phyloP scores from a whole-genome alignment of 2,888 invertebrate genomes.

The Stenurella melanura region DNA sequence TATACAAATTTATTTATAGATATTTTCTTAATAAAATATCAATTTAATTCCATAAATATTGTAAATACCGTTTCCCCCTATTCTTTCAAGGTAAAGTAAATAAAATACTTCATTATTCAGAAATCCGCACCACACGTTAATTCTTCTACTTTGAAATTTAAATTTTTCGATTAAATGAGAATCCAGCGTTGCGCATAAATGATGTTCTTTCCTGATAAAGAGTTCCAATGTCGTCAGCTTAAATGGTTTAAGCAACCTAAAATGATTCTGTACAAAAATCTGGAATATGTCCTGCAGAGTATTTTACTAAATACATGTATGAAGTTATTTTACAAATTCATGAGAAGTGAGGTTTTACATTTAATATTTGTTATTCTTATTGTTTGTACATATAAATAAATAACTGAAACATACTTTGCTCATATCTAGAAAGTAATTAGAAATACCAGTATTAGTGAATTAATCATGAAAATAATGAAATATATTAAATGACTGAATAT shows the following conservation, averaged over 20 bases:
- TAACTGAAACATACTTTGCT: too few relatives aligned
- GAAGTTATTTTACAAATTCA: too few relatives aligned
- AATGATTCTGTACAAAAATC: not conserved
- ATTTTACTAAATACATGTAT: too few relatives aligned
- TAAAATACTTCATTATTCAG: not conserved
- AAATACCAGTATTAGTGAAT: too few relatives aligned
- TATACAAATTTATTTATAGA: too few relatives aligned
- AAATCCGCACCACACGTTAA: not conserved
- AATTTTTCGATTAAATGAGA: not conserved
- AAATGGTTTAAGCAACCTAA: not conserved
- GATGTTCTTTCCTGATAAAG: not conserved
- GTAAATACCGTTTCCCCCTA: not conserved
- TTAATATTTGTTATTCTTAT: too few relatives aligned
- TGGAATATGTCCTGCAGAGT: not conserved
- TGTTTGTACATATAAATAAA: too few relatives aligned
- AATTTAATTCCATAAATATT: not conserved
- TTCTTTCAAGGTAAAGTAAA: not conserved
- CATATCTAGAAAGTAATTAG: too few relatives aligned
- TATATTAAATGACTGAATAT: too few relatives aligned
- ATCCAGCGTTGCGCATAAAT: not conserved
- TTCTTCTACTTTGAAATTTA: slow-evolving; percentile 1
- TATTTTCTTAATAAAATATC: not conserved
- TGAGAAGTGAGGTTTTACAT: too few relatives aligned
- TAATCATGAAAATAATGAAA: too few relatives aligned
- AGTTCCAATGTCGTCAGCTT: not conserved